phyloP scores from a whole-genome alignment of 1,140 invertebrate genomes.

The Aphaenogaster floridana region DNA sequence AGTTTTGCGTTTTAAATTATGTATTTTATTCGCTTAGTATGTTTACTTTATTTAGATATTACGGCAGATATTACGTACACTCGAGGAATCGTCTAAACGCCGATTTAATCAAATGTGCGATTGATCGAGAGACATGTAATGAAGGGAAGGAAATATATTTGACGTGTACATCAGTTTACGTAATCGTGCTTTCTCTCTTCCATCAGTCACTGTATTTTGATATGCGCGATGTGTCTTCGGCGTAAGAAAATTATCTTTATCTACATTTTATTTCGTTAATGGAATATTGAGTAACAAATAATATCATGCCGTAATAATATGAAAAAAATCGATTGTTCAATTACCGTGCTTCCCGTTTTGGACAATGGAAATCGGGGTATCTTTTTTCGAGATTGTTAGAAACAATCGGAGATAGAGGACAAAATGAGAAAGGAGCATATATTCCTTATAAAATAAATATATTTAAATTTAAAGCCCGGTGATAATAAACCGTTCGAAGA shows the following conservation, averaged over 20 bases:
- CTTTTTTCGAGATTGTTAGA: not conserved
- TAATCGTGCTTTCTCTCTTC: conserved; percentile 40
- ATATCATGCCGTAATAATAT: not conserved
- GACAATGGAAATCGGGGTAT: not conserved
- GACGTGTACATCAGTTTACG: conserved; percentile 6
- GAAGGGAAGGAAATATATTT: conserved; percentile 38
- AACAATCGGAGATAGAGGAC: not conserved
- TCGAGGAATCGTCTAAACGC: not conserved
- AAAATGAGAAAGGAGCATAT: not conserved
- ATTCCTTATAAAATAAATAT: not conserved
- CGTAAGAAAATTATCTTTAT: not conserved
- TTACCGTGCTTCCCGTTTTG: not conserved
- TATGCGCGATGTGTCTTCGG: not conserved
- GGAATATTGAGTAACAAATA: not conserved
- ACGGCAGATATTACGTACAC: not conserved
- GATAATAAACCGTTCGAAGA: not conserved
- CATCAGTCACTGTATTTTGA: conserved; percentile 15
- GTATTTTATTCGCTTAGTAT: not conserved
- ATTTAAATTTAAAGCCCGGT: not conserved
- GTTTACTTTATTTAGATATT: not conserved
- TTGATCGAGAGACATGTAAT: conserved; percentile 17
- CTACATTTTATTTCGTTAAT: not conserved
- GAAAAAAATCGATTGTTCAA: conserved; percentile 5
- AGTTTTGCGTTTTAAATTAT: not conserved
- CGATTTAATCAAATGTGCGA: conserved; percentile 20